phyloP scores from a whole-genome alignment of 2,888 invertebrate species.

The Apamea epomidion region DNA sequence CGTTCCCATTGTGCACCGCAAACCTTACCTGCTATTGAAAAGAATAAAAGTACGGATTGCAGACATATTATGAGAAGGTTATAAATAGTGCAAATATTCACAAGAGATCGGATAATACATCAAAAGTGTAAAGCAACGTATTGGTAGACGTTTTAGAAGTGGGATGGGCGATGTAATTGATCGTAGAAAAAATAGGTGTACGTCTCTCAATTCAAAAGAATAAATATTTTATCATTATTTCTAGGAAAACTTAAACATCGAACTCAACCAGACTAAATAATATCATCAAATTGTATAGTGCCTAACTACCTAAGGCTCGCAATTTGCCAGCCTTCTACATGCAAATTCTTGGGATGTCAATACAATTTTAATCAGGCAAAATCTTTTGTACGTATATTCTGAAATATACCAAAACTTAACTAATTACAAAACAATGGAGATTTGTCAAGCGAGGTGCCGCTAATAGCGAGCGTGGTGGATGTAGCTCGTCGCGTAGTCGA shows the following conservation, averaged over 20 bases:
- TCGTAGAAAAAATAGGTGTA: slow-evolving; percentile 70
- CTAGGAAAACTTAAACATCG: slow-evolving; percentile 7
- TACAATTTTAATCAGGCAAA: slow-evolving; percentile 41
- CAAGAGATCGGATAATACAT: slow-evolving; percentile 68
- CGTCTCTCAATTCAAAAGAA: slow-evolving; percentile 23
- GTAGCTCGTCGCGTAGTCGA: slow-evolving; percentile 79
- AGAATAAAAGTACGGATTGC: slow-evolving; percentile 83
- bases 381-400: slow-evolving; percentile 61
- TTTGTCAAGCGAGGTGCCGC: slow-evolving; percentile 75
- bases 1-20: slow-evolving; percentile 82
- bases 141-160: slow-evolving; percentile 80
- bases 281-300: slow-evolving; percentile 2
- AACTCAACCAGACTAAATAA: background rate
- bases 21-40: slow-evolving; percentile 86
- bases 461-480: slow-evolving; percentile 78
- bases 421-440: slow-evolving; percentile 81
- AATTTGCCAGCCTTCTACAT: slow-evolving; percentile 23
- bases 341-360: slow-evolving; percentile 43
- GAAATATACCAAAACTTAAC: slow-evolving; percentile 77
- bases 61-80: slow-evolving; percentile 80
- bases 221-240: slow-evolving; percentile 4
- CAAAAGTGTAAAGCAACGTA: slow-evolving; percentile 73
- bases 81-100: slow-evolving; percentile 81
- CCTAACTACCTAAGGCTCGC: background rate
- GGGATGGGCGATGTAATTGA: slow-evolving; percentile 85